These are phyloP conservation scores for Trichosurus vulpecula DNA, from an alignment of 2,797 vertebrate species.

Conservation along the genomic window DNA sequence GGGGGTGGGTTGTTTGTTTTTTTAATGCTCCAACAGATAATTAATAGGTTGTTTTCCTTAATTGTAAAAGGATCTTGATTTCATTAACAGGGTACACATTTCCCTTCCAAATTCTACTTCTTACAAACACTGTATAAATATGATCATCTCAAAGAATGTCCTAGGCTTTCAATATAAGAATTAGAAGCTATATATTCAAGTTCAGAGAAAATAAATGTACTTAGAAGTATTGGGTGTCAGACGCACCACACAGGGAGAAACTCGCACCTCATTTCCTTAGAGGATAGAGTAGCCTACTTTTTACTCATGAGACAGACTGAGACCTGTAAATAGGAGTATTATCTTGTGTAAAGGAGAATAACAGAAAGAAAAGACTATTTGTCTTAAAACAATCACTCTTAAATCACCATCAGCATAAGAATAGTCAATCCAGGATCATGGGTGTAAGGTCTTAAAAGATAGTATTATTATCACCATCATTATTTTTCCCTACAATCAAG, in stretches of 20 bases:
- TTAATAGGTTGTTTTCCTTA: conserved; percentile 51
- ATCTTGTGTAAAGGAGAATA: not conserved
- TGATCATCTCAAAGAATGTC: conserved; percentile 3
- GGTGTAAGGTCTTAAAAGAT: conserved; percentile 15
- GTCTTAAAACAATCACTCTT: not conserved
- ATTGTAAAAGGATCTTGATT: conserved; percentile 44
- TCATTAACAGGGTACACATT: conserved; percentile 46
- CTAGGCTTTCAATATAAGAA: conserved; percentile 48
- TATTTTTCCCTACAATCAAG: conserved; percentile 5
- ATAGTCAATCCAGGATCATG: not conserved
- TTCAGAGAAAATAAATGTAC: conserved; percentile 61
- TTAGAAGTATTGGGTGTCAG: conserved; percentile 57
- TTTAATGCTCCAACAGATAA: conserved; percentile 49
- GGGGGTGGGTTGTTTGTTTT: not conserved
- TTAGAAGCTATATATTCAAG: conserved; percentile 31
- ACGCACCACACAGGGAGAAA: conserved; percentile 38
- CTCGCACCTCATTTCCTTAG: conserved; percentile 49
- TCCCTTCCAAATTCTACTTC: conserved; percentile 28
- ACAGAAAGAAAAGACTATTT: not conserved
- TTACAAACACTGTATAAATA: conserved; percentile 50
- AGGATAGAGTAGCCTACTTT: conserved; percentile 42
- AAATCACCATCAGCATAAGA: not conserved
- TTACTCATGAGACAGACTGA: conserved; percentile 10
- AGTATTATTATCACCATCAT: conserved; percentile 15
- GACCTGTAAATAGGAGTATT: not conserved